Percentiles rank a stretch among this genome's conserved stretches.
Conservation (phyloP, 2,797 vertebrate species). For the Enteromius paludinosus region DNA sequence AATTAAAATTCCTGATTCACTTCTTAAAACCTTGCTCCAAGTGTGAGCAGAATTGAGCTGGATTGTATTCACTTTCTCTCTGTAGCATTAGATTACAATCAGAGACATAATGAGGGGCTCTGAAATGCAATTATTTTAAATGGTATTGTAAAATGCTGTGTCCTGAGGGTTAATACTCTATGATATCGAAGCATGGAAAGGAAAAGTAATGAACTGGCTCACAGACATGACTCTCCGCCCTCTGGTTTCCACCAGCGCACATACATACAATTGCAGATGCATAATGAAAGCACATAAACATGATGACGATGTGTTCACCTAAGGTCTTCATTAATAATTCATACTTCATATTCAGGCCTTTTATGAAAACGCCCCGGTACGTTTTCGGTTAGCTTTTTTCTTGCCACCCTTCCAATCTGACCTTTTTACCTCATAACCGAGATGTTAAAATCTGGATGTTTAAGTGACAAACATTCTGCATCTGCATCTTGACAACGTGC, state of each 20-base stretch:
- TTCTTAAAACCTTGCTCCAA: conserved; percentile 11
- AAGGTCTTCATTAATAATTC: conserved; percentile 59
- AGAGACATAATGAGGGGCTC: conserved; percentile 49
- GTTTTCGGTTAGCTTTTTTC: conserved; percentile 39
- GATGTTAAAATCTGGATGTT: conserved; percentile 30
- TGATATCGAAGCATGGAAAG: conserved; percentile 44
- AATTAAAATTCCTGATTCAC: conserved; percentile 22
- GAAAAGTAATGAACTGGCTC: conserved; percentile 44
- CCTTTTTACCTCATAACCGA: conserved; percentile 43
- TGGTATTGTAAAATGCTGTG: conserved; percentile 44
- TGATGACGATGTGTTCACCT: conserved; percentile 55
- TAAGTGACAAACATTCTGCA: background rate
- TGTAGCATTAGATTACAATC: conserved; percentile 53
- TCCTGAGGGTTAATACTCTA: conserved; percentile 51
- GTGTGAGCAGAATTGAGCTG: conserved; percentile 22
- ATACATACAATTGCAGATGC: conserved; percentile 33
- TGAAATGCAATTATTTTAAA: conserved; percentile 57
- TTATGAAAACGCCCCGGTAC: conserved; percentile 44
- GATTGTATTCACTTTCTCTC: conserved; percentile 31
- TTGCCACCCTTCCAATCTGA: conserved; percentile 41
- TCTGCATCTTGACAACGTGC: conserved; percentile 4
- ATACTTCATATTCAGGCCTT: conserved; percentile 57
- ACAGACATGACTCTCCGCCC: conserved; percentile 27
- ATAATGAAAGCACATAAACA: conserved; percentile 57
- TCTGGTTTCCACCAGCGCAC: conserved; percentile 18